Percentiles rank a stretch among this genome's conserved stretches.
Evolutionary conservation across 2,797 vertebrate species (phyloP).

Genomic region (Lophotriccus pileatus): DNA sequence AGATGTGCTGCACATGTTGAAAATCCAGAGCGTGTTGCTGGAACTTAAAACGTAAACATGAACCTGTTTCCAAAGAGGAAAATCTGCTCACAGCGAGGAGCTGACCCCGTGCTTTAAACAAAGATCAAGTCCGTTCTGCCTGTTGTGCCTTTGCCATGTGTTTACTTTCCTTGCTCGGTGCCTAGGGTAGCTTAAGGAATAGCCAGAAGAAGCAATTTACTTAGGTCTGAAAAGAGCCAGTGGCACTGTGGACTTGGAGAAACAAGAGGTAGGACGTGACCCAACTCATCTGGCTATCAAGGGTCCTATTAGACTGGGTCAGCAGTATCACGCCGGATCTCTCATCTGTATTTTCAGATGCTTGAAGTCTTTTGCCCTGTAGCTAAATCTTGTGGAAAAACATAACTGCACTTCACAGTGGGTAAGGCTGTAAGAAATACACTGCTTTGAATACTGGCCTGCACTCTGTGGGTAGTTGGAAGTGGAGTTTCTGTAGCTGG

Average conservation of each 20-base stretch:
- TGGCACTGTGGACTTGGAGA: background rate
- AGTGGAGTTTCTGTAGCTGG: background rate
- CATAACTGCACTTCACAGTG: conserved; percentile 49
- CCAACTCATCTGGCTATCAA: conserved; percentile 18
- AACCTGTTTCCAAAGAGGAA: conserved; percentile 77
- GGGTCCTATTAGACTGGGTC: conserved; percentile 56
- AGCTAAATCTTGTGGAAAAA: conserved; percentile 55
- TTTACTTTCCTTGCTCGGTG: conserved; percentile 44
- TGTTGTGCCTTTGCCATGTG: conserved; percentile 67
- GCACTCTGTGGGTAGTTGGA: background rate
- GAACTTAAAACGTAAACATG: conserved; percentile 79
- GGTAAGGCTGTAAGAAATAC: conserved; percentile 32
- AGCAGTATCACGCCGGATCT: conserved; percentile 26
- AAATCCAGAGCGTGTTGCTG: conserved; percentile 70
- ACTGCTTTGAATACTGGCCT: conserved; percentile 51
- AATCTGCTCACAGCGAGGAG: conserved; percentile 77
- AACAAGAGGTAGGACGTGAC: conserved; percentile 40
- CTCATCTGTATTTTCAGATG: conserved; percentile 62
- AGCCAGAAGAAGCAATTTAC: conserved; percentile 49
- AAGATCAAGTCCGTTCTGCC: conserved; percentile 66
- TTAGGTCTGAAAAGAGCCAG: conserved; percentile 19
- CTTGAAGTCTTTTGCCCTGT: conserved; percentile 50
- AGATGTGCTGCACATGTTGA: conserved; percentile 79
- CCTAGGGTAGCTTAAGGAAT: conserved; percentile 52
- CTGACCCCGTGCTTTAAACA: conserved; percentile 75